A percentile compares a stretch with the other conserved stretches of the same genome.
phyloP scores from a whole-genome alignment of 2,113 vertebrate genomes.

The Nannobrachium achirus region DNA sequence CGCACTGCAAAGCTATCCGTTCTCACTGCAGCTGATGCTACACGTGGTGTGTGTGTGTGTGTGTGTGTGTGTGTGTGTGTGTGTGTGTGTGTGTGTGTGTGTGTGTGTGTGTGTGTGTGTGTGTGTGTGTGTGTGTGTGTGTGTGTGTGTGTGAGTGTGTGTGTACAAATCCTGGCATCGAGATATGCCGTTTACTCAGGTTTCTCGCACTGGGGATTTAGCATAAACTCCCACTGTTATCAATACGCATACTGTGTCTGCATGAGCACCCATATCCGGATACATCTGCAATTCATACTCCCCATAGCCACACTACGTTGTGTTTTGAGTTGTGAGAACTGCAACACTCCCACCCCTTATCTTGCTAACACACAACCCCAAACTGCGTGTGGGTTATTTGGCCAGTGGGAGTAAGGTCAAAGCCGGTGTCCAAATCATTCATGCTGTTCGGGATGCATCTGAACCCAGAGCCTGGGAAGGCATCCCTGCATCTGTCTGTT shows the following conservation, averaged over 20 bases:
- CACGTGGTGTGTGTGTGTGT: neutral
- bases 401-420: slow-evolving; percentile 49
- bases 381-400: neutral
- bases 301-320: slow-evolving; percentile 1
- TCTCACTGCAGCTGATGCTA: neutral
- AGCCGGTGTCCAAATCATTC: neutral
- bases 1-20: neutral
- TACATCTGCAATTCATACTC: slow-evolving; percentile 31
- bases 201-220: slow-evolving; percentile 24
- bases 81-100: too few species aligned
- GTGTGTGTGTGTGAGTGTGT: too few species aligned
- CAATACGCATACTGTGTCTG: neutral
- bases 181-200: slow-evolving; percentile 24
- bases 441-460: neutral
- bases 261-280: slow-evolving; percentile 1
- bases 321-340: neutral
- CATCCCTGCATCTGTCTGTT: slow-evolving; percentile 16
- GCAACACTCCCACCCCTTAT: neutral
- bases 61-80: too few species aligned
- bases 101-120: too few species aligned
- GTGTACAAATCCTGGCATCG: neutral
- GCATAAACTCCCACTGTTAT: slow-evolving; percentile 27
- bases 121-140: too few species aligned
- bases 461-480: slow-evolving; percentile 3
- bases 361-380: slow-evolving; percentile 4